These are phyloP conservation scores for Nematostella vectensis DNA, from an alignment of 92 coral and sea anemone genomes.

Conservation along the genomic window DNA sequence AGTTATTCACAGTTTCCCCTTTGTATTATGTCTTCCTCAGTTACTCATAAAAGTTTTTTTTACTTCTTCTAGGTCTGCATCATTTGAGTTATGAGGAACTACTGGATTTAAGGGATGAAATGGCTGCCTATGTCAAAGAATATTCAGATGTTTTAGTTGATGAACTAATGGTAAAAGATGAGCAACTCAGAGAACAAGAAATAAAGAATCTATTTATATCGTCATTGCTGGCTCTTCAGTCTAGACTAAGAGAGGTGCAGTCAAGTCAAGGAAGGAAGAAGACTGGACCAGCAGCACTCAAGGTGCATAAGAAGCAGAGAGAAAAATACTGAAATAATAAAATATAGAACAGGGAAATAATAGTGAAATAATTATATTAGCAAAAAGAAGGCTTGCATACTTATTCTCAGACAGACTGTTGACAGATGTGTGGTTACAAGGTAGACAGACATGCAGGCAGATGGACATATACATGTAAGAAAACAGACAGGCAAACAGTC, in stretches of 20 bases:
- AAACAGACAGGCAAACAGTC: too few species aligned
- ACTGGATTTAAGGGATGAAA: slow-evolving; percentile 64
- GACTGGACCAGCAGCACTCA: slow-evolving; percentile 36
- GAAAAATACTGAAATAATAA: neutral
- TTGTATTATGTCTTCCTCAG: too few species aligned
- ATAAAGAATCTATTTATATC: slow-evolving; percentile 92
- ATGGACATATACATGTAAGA: too few species aligned
- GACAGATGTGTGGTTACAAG: too few species aligned
- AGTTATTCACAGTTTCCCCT: too few species aligned
- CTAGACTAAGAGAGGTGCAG: slow-evolving; percentile 66
- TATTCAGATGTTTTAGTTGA: slow-evolving; percentile 85
- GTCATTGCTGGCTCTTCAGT: slow-evolving; percentile 78
- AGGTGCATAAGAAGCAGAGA: slow-evolving; percentile 26
- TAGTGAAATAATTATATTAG: neutral
- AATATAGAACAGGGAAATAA: neutral
- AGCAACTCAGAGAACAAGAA: slow-evolving; percentile 81
- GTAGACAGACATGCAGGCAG: too few species aligned
- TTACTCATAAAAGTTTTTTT: too few species aligned
- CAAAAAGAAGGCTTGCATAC: too few species aligned
- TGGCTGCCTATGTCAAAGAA: slow-evolving; percentile 79
- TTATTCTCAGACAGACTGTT: too few species aligned
- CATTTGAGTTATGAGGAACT: slow-evolving; percentile 65
- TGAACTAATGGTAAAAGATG: slow-evolving; percentile 78
- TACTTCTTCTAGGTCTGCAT: slow-evolving; percentile 55
- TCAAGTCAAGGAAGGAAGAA: slow-evolving; percentile 54